These are phyloP conservation scores for Nomada ferruginata DNA, from an alignment of 2,888 invertebrate genomes.

Conservation along the genomic window DNA sequence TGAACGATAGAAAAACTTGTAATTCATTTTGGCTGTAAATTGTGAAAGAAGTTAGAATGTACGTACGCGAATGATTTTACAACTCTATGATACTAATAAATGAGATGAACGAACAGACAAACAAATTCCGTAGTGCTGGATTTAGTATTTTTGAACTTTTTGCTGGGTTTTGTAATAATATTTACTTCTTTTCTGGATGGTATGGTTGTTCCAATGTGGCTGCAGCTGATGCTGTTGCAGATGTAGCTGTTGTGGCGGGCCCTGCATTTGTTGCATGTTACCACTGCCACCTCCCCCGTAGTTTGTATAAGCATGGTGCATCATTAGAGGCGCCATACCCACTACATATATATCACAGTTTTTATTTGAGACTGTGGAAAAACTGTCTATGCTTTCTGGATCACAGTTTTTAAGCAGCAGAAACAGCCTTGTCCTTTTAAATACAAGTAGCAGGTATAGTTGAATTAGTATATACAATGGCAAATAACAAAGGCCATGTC, in stretches of 20 bases:
- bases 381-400: conserved; percentile 67
- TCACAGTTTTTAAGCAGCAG: conserved; percentile 75
- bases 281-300: conserved; percentile 87
- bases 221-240: conserved; percentile 84
- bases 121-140: conserved; percentile 69
- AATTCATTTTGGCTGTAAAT: conserved; percentile 18
- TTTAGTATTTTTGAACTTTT: conserved; percentile 62
- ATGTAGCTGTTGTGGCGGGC: conserved; percentile 85
- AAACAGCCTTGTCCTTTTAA: conserved; percentile 62
- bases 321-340: conserved; percentile 85
- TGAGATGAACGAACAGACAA: conserved; percentile 71
- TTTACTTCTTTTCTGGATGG: conserved; percentile 85
- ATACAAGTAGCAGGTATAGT: background rate
- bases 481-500: conserved; percentile 63
- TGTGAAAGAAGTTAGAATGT: conserved; percentile 33
- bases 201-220: conserved; percentile 85
- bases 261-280: conserved; percentile 85
- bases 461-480: background rate
- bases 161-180: conserved; percentile 77
- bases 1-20: conserved; percentile 13
- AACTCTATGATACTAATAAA: conserved; percentile 59
- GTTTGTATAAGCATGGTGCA: conserved; percentile 87
- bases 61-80: conserved; percentile 54
- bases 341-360: conserved; percentile 83
- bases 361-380: conserved; percentile 78